Base-by-base conservation (phyloP, 64 coral and sea anemone species). In the Hydrozoanthus tunicans region DNA sequence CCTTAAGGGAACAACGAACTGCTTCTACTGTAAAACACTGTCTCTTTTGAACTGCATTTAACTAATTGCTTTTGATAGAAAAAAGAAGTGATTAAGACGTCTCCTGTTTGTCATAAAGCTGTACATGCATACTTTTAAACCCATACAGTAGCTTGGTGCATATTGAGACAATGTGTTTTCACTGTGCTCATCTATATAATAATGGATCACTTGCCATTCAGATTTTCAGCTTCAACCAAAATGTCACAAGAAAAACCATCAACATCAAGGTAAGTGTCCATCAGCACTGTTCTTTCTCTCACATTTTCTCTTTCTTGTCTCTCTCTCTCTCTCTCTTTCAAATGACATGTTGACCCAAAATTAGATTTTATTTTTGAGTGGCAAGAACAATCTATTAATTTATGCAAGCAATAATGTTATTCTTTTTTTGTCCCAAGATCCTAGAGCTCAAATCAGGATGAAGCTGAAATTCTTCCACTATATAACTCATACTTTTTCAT, bases 401-500 rank as follows among this genome's bases (percentile, higher is more conserved):
- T 20, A 20, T 20, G 20, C 20, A 20, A 20, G 20, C 20, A 20
- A 20, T 20, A 20, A 20, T 20, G 20, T 20, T 20, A 20, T 20
- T 20, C 20, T 20, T 20, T 20, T 20, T 20, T 90, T 90, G 80
- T 74, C 89, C 79, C 75, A 79, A 62, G 77, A 80, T 80, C 79
- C 59, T 90, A 90, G 75, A 66, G 20, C 20, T 20, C 20, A 57
- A 80, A 90, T 90, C 59, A 90, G 89, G 80, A 79, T 79, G 74
- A 90, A 90, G 20, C 20, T 20, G 20, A 20, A 90, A 52, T 90
- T 80, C 79, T 90, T 20, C 20, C 20, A 20, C 86, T 90, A 68
- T 90, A 90, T 90, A 77, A 90, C 89, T 77, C 89, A 90, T 77
- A 90, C 79, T 74, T 90, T 69, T 90, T 90, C 12, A 90, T 90